These are phyloP conservation scores for Psilopogon haemacephalus DNA, from an alignment of 2,113 vertebrate genomes.

Conservation along the genomic window DNA sequence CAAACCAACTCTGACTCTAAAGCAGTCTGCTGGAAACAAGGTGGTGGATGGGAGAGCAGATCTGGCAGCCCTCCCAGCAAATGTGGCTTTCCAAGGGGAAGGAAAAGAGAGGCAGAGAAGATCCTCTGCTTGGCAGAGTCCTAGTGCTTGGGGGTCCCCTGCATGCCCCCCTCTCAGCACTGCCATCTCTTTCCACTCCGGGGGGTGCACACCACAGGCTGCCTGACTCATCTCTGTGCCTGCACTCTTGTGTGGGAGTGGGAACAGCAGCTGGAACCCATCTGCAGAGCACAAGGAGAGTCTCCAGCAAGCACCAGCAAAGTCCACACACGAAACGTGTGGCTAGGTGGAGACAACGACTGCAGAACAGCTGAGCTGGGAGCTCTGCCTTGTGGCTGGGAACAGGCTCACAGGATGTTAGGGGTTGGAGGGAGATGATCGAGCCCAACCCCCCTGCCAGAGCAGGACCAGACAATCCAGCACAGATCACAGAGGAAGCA, in stretches of 20 bases:
- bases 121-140: neutral
- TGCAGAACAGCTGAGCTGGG: neutral
- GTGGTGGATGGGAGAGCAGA: fast-evolving
- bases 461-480: no score
- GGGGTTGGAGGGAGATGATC: no score
- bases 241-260: neutral
- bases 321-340: neutral
- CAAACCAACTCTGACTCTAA: neutral
- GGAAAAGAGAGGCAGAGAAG: neutral
- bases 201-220: neutral
- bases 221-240: neutral
- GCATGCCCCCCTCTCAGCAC: neutral
- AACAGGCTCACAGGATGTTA: no score
- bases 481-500: no score
- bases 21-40: neutral
- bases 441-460: no score
- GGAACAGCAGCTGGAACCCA: conserved; percentile 58
- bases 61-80: neutral
- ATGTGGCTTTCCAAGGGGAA: neutral
- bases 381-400: neutral
- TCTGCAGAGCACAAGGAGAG: neutral
- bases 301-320: neutral
- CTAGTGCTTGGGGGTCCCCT: neutral
- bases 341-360: neutral
- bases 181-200: neutral